Conservation (phyloP, 2,113 vertebrate genomes). For the Bubalus kerabau region DNA sequence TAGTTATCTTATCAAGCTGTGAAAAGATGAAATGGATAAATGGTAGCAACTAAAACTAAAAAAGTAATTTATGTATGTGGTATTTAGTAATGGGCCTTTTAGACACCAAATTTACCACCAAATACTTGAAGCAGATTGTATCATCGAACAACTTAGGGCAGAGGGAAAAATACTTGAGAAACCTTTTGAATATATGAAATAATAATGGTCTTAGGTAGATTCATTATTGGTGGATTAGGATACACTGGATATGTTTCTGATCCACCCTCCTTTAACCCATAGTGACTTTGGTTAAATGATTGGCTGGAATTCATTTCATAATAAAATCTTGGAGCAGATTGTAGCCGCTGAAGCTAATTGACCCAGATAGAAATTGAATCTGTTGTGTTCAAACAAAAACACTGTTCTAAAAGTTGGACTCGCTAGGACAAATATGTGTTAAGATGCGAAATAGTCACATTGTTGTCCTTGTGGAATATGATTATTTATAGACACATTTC, state of each 20-base stretch:
- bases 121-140: not conserved
- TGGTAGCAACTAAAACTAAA: not conserved
- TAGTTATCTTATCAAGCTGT: not conserved
- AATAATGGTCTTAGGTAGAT: not conserved
- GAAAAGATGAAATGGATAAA: not conserved
- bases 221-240: not conserved
- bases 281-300: not conserved
- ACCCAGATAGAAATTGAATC: not conserved
- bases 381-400: not conserved
- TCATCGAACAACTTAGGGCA: not conserved
- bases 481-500: not conserved
- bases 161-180: not conserved
- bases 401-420: not conserved
- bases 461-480: not conserved
- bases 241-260: not conserved
- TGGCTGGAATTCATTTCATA: conserved; percentile 17
- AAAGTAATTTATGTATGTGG: not conserved
- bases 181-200: not conserved
- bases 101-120: not conserved
- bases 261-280: not conserved
- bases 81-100: not conserved
- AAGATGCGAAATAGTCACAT: not conserved
- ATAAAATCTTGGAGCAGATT: not conserved
- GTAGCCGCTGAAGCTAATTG: not conserved
- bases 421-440: not conserved